A percentile compares a stretch with the other conserved stretches of the same genome.
Evolutionary conservation across 1,140 invertebrate genomes (phyloP).

Genomic region (Rhopalosiphum padi): DNA sequence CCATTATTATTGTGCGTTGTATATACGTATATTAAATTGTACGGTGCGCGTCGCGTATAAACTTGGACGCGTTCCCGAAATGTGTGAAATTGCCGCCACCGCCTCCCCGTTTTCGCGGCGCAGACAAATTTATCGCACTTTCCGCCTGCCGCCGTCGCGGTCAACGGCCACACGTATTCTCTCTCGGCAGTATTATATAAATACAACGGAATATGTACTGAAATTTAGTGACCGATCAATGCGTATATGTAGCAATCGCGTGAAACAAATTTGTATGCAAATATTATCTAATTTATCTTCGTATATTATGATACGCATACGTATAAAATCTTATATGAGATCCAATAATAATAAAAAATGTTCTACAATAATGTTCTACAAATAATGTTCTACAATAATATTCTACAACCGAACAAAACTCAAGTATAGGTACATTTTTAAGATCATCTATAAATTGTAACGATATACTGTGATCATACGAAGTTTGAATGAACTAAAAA

Average conservation of each 20-base stretch:
- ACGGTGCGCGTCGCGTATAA: not conserved
- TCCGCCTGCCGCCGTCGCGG: not conserved
- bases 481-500: too few relatives aligned
- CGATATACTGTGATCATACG: too few relatives aligned
- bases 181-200: not conserved
- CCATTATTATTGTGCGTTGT: not conserved
- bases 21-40: not conserved
- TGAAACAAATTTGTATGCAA: too few relatives aligned
- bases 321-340: too few relatives aligned
- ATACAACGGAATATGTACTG: not conserved
- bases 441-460: too few relatives aligned
- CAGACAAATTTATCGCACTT: constrained; percentile 45
- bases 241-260: not conserved
- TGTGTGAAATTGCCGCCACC: not conserved
- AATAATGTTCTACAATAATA: too few relatives aligned
- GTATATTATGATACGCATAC: too few relatives aligned
- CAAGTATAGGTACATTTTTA: too few relatives aligned
- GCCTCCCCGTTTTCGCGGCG: constrained; percentile 12
- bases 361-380: too few relatives aligned
- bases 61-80: constrained; percentile 43
- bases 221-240: not conserved
- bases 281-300: too few relatives aligned
- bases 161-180: constrained; percentile 31
- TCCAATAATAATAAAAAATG: too few relatives aligned
- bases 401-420: too few relatives aligned